phyloP scores from a whole-genome alignment of 2,888 invertebrate genomes.

The Volucella zonaria region DNA sequence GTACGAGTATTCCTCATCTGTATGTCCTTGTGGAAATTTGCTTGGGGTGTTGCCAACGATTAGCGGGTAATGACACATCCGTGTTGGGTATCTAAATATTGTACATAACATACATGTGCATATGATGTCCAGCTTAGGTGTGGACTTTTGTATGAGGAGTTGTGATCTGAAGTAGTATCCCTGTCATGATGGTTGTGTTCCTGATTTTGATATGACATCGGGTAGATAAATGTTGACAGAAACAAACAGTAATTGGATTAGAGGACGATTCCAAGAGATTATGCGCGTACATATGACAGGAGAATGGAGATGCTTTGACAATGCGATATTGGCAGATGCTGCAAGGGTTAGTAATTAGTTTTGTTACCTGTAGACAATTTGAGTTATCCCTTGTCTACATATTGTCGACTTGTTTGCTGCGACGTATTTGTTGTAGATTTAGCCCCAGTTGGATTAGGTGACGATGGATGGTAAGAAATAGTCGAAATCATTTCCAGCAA shows the following conservation, averaged over 20 bases:
- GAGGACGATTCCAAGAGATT: constrained; percentile 15
- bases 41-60: constrained; percentile 49
- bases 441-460: too few species aligned
- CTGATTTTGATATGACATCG: constrained; percentile 44
- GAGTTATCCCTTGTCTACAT: constrained; percentile 22
- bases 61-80: constrained; percentile 49
- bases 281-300: background rate
- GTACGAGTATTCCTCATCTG: constrained; percentile 16
- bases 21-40: constrained; percentile 24
- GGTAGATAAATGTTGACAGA: constrained; percentile 48
- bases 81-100: constrained; percentile 18
- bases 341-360: constrained; percentile 43
- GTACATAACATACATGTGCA: too few species aligned
- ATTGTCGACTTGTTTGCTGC: constrained; percentile 11
- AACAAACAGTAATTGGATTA: constrained; percentile 59
- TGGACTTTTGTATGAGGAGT: background rate
- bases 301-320: constrained; percentile 5
- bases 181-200: constrained; percentile 27
- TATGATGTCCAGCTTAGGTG: too few species aligned
- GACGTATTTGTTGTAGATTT: too few species aligned
- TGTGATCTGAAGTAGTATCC: background rate
- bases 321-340: constrained; percentile 19
- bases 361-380: constrained; percentile 29
- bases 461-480: too few species aligned
- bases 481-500: too few species aligned